Conservation (phyloP, 2,113 vertebrate genomes). For the Coptodon bakossiorum region DNA sequence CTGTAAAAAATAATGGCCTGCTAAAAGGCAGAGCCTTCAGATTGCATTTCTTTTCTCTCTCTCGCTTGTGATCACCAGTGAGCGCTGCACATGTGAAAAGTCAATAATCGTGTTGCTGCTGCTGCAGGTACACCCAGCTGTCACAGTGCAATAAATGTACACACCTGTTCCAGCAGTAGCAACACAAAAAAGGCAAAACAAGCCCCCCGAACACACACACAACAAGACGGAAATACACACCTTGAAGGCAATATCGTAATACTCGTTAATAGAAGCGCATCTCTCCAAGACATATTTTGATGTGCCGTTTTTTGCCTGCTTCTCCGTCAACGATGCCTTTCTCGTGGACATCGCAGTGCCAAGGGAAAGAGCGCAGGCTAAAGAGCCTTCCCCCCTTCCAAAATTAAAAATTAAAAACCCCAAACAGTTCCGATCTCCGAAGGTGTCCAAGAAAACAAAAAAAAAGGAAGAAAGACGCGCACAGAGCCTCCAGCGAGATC, state of each 20-base stretch:
- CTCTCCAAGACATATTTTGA: slow-evolving; percentile 74
- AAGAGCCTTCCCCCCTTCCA: neutral
- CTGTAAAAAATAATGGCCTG: neutral
- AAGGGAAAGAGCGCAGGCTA: neutral
- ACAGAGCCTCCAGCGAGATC: neutral
- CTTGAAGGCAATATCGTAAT: slow-evolving; percentile 77
- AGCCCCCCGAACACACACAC: neutral
- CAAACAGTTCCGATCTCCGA: neutral
- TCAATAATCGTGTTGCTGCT: neutral
- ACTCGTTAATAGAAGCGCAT: slow-evolving; percentile 76
- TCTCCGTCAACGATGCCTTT: slow-evolving; percentile 61
- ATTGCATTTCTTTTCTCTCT: neutral
- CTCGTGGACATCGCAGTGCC: slow-evolving; percentile 64
- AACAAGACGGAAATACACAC: slow-evolving; percentile 55
- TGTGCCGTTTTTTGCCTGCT: slow-evolving; percentile 69
- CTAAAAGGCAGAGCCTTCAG: neutral
- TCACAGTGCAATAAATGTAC: neutral
- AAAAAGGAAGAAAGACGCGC: slow-evolving; percentile 7
- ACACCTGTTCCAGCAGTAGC: slow-evolving; percentile 20
- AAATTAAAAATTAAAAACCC: neutral
- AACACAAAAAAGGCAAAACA: neutral
- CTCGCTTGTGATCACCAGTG: neutral
- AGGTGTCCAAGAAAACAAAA: slow-evolving; percentile 31
- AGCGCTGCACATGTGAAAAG: neutral
- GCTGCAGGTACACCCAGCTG: slow-evolving; percentile 4